A percentile compares a stretch with the other conserved stretches of the same genome.
Evolutionary conservation across 2,888 invertebrate species (phyloP).

Genomic region (Opisthograptis luteolata): DNA sequence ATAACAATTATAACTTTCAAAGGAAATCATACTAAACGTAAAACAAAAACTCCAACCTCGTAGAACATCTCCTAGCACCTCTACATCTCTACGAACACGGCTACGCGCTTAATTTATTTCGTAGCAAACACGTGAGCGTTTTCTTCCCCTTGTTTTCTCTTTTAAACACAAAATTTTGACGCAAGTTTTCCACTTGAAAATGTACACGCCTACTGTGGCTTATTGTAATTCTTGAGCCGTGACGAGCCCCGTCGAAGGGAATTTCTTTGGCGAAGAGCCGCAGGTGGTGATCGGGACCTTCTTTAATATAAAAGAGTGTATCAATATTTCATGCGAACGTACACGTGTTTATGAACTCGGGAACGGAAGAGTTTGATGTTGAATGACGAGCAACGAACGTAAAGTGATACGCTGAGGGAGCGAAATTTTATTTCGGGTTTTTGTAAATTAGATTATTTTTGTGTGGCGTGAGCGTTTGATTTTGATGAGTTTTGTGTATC

Average conservation of each 20-base stretch:
- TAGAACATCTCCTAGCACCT: conserved; percentile 5
- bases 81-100: conserved; percentile 20
- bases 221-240: conserved; percentile 33
- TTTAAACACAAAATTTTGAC: conserved; percentile 10
- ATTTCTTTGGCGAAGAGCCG: conserved; percentile 20
- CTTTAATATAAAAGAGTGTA: conserved; percentile 38
- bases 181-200: conserved; percentile 18
- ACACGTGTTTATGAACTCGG: conserved; percentile 28
- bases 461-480: background rate
- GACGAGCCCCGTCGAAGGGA: conserved; percentile 18
- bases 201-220: conserved; percentile 12
- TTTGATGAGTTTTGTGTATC: background rate
- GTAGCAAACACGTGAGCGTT: background rate
- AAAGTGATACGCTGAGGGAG: background rate
- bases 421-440: conserved; percentile 2
- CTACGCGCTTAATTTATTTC: conserved; percentile 17
- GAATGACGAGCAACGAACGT: conserved; percentile 9
- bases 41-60: conserved; percentile 10
- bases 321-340: conserved; percentile 33
- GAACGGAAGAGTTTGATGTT: conserved; percentile 17
- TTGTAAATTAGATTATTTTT: conserved; percentile 15
- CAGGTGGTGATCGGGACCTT: conserved; percentile 38
- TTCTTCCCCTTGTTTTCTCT: background rate
- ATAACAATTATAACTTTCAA: too few relatives aligned
- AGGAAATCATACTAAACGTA: background rate